A percentile compares a stretch with the other conserved stretches of the same genome.
phyloP scores from a whole-genome alignment of 2,888 invertebrate genomes.

The Brachyptera risi region DNA sequence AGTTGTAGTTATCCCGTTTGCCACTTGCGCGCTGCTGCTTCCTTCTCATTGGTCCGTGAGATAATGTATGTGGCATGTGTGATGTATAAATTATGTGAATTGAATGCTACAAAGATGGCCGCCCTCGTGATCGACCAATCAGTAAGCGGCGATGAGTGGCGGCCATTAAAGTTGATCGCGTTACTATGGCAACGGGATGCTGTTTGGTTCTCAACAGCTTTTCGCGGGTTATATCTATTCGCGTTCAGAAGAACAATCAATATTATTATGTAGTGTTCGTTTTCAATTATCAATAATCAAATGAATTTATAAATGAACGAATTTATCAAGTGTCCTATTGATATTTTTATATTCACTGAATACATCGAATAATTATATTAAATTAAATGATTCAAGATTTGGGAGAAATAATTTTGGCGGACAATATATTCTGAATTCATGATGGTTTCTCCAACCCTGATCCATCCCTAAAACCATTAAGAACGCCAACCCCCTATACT shows the following conservation, averaged over 20 bases:
- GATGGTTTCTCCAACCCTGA: constrained; percentile 7
- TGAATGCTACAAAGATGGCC: constrained; percentile 27
- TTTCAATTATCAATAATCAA: background rate
- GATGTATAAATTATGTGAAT: constrained; percentile 28
- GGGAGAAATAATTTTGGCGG: background rate
- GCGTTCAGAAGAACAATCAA: background rate
- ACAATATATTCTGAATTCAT: background rate
- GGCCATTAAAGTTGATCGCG: constrained; percentile 27
- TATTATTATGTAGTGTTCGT: background rate
- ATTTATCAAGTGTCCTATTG: background rate
- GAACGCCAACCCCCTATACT: too few species aligned
- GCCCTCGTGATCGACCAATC: constrained; percentile 25
- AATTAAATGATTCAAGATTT: background rate
- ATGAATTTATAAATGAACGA: background rate
- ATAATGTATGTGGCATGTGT: constrained; percentile 10
- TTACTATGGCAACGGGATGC: constrained; percentile 13
- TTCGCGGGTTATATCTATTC: background rate
- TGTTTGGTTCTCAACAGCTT: constrained; percentile 3
- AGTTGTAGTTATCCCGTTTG: background rate
- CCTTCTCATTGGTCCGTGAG: background rate
- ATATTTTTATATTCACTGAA: background rate
- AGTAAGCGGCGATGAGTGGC: constrained; percentile 22
- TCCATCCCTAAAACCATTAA: constrained; percentile 11
- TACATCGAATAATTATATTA: background rate
- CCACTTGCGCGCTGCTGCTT: background rate